These are phyloP conservation scores for Gonioctena quinquepunctata DNA, from an alignment of 1,140 invertebrate genomes.

Conservation along the genomic window DNA sequence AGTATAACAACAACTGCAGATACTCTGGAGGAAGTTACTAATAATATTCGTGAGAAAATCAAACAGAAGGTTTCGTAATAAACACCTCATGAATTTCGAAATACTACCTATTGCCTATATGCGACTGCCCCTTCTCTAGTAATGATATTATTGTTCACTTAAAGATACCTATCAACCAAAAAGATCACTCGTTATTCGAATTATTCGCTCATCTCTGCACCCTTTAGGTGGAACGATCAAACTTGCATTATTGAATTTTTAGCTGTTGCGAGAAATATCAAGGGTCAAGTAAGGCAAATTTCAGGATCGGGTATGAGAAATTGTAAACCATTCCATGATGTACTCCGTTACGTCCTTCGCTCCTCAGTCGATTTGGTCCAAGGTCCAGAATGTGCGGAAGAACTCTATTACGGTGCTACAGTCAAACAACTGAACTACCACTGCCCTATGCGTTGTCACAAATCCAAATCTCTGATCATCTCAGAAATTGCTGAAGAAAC, in stretches of 20 bases:
- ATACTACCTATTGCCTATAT: background rate
- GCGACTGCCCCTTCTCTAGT: background rate
- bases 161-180: background rate
- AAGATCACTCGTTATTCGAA: background rate
- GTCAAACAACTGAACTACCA: conserved; percentile 9
- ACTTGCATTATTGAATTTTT: conserved; percentile 11
- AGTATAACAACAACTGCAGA: no score
- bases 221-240: conserved; percentile 12
- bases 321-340: conserved; percentile 15
- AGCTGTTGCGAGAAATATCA: background rate
- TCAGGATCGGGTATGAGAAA: background rate
- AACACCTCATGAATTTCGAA: no score
- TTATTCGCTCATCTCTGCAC: conserved; percentile 7
- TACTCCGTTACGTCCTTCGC: conserved; percentile 4
- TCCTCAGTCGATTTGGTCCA: conserved; percentile 13
- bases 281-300: background rate
- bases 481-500: conserved; percentile 14
- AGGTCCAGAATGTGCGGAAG: conserved; percentile 10
- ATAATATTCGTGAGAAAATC: no score
- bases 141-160: background rate
- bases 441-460: conserved; percentile 18
- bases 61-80: no score
- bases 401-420: conserved; percentile 8
- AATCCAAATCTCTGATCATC: background rate
- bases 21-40: no score